phyloP scores from a whole-genome alignment of 1,140 invertebrate genomes.

The Phortica variegata region DNA sequence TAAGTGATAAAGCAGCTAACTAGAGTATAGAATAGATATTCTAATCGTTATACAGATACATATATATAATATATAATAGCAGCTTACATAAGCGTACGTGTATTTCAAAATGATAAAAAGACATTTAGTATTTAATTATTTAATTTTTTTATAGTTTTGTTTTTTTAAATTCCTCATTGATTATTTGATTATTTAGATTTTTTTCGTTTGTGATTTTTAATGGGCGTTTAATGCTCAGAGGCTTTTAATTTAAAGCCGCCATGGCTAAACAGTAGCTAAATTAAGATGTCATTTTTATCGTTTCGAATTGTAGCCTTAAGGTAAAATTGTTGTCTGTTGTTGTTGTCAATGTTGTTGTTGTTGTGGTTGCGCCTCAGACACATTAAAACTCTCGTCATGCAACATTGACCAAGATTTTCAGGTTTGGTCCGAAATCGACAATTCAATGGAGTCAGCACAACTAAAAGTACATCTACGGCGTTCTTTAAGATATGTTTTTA shows the following conservation, averaged over 20 bases:
- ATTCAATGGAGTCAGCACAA: slow-evolving; percentile 44
- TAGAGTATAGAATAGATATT: slow-evolving; percentile 35
- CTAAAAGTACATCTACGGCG: slow-evolving; percentile 33
- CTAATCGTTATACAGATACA: slow-evolving; percentile 10
- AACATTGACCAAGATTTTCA: slow-evolving; percentile 2
- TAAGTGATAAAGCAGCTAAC: slow-evolving; percentile 51
- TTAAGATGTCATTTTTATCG: too few relatives aligned
- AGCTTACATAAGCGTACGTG: slow-evolving; percentile 32
- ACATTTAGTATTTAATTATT: slow-evolving; percentile 8
- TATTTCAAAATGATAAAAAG: slow-evolving; percentile 23
- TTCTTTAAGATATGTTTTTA: background rate
- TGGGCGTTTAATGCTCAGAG: too few relatives aligned
- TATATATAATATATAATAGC: slow-evolving; percentile 39
- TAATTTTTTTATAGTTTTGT: slow-evolving; percentile 16
- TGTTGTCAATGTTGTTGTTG: slow-evolving; percentile 12
- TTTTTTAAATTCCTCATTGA: slow-evolving; percentile 34
- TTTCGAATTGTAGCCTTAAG: too few relatives aligned
- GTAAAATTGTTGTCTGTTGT: slow-evolving; percentile 14
- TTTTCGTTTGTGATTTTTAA: slow-evolving; percentile 24
- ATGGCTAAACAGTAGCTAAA: slow-evolving; percentile 33
- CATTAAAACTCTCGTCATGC: background rate
- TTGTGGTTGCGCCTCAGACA: slow-evolving; percentile 7
- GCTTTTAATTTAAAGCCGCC: slow-evolving; percentile 38
- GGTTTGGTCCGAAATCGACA: slow-evolving; percentile 33
- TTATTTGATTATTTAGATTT: slow-evolving; percentile 33